A percentile compares a stretch with the other conserved stretches of the same genome.
Evolutionary conservation across 2,113 vertebrate species (phyloP).

Genomic region (Columba livia): DNA sequence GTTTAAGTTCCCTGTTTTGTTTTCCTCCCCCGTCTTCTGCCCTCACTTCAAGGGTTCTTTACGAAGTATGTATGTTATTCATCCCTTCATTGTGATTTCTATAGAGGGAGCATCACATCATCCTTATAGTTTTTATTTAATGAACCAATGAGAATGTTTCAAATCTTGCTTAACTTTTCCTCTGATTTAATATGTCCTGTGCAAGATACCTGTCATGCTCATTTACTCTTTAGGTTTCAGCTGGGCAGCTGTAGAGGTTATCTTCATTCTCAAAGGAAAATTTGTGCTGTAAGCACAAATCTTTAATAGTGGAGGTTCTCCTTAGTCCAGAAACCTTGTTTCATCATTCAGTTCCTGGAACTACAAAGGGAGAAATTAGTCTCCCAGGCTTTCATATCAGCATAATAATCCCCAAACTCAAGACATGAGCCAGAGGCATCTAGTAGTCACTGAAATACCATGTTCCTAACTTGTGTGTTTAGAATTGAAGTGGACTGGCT

Average conservation of each 20-base stretch:
- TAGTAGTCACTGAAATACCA: background rate
- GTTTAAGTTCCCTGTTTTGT: background rate
- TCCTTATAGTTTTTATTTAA: background rate
- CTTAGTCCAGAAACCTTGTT: background rate
- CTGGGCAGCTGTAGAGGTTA: background rate
- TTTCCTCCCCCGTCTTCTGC: accelerated
- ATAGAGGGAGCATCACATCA: background rate
- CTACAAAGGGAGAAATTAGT: background rate
- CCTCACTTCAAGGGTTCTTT: background rate
- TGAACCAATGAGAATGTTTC: background rate
- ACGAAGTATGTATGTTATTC: background rate
- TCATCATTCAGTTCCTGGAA: background rate
- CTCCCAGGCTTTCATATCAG: background rate
- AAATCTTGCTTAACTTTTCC: background rate
- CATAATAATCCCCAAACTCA: background rate
- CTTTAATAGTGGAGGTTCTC: background rate
- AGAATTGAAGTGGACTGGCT: background rate
- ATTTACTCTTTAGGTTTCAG: background rate
- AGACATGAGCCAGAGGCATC: background rate
- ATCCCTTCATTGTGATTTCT: background rate
- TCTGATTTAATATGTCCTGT: background rate
- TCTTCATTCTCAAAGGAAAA: background rate
- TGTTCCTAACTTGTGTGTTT: background rate
- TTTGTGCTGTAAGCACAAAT: background rate
- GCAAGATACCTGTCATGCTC: background rate